Evolutionary conservation across 2,113 vertebrate genomes (phyloP).

Genomic region (Lota lota): DNA sequence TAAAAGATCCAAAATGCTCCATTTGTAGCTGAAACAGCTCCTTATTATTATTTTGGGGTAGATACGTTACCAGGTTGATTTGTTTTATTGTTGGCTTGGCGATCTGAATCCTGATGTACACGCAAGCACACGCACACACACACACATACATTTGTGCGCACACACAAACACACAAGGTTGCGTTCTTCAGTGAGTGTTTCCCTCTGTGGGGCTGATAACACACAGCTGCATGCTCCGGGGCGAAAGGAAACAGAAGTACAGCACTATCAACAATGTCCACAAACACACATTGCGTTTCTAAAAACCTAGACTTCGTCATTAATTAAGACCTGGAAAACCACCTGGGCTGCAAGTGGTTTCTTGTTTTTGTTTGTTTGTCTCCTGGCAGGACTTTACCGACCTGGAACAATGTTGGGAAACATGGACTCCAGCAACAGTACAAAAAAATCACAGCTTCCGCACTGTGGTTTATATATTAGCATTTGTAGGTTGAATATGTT

Average conservation of each 20-base stretch:
- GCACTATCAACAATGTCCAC: conserved; percentile 24
- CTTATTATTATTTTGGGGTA: conserved; percentile 10
- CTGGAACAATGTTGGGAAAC: conserved; percentile 1
- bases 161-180: background rate
- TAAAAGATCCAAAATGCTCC: conserved; percentile 13
- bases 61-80: conserved; percentile 1
- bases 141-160: background rate
- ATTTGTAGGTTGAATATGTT: no score
- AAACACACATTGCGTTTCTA: conserved; percentile 34
- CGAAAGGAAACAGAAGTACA: conserved; percentile 32
- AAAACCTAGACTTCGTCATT: conserved; percentile 43
- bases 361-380: conserved; percentile 4
- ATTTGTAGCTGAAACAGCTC: conserved; percentile 1
- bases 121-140: background rate
- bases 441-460: no score
- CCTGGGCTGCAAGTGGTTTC: conserved; percentile 9
- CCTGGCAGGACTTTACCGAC: conserved; percentile 18
- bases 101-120: no score
- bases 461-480: no score
- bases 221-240: conserved; percentile 41
- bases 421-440: no score
- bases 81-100: background rate
- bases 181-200: conserved; percentile 13
- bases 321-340: conserved; percentile 51
- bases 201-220: conserved; percentile 22